Conservation (phyloP, 1,140 invertebrate species). For the Cryptotermes secundus region DNA sequence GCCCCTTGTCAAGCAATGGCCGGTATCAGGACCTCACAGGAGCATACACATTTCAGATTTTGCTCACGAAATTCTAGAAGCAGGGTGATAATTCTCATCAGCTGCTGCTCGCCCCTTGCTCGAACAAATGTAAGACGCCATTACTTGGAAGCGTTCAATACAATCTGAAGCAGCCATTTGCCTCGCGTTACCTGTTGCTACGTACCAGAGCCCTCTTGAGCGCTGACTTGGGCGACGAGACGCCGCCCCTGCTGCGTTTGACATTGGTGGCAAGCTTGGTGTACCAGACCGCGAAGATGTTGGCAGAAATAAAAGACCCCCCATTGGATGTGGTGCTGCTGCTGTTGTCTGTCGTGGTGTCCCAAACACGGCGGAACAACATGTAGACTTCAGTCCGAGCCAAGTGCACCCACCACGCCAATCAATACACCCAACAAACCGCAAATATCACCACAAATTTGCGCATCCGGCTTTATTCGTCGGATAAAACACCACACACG, state of each 20-base stretch:
- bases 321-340: conserved; percentile 41
- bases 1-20: too few relatives aligned
- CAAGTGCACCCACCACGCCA: conserved; percentile 1
- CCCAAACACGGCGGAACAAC: conserved; percentile 37
- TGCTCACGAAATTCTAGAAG: too few relatives aligned
- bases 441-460: conserved; percentile 3
- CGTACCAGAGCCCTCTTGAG: conserved; percentile 50
- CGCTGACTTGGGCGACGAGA: conserved; percentile 48
- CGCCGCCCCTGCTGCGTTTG: conserved; percentile 46
- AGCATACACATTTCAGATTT: too few relatives aligned
- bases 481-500: neutral
- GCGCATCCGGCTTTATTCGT: neutral
- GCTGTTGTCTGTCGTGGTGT: conserved; percentile 37
- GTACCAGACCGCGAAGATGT: conserved; percentile 46
- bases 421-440: neutral
- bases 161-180: neutral
- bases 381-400: conserved; percentile 25
- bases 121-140: neutral
- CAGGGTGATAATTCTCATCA: too few relatives aligned
- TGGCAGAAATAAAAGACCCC: neutral
- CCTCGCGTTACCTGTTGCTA: conserved; percentile 24
- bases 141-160: neutral
- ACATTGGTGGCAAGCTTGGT: conserved; percentile 51
- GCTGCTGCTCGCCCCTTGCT: too few relatives aligned
- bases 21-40: too few relatives aligned